Percentiles rank a stretch among this genome's conserved stretches.
Evolutionary conservation across 2,888 invertebrate species (phyloP).

Genomic region (Dasypogon diadema): DNA sequence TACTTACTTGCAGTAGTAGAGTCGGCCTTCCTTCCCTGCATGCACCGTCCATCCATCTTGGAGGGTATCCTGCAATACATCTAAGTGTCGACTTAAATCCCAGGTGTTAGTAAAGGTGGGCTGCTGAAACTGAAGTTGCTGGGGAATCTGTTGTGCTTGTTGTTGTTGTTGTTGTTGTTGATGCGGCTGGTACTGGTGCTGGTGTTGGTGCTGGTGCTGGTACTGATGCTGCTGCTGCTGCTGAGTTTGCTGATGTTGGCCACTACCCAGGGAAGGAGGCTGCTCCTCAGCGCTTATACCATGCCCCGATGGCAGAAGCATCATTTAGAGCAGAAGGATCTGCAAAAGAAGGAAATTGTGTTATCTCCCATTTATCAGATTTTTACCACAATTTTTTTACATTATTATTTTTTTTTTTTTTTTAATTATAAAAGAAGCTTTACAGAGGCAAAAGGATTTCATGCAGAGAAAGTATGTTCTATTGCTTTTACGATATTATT

Average conservation of each 20-base stretch:
- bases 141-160: constrained; percentile 47
- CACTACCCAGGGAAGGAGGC: constrained; percentile 55
- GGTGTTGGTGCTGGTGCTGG: constrained; percentile 8
- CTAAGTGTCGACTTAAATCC: constrained; percentile 68
- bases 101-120: constrained; percentile 60
- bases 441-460: too few relatives aligned
- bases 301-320: constrained; percentile 69
- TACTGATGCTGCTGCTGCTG: constrained; percentile 41
- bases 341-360: neutral
- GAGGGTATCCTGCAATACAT: constrained; percentile 73
- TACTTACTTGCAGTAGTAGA: constrained; percentile 93
- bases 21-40: constrained; percentile 81
- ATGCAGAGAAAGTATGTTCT: too few relatives aligned
- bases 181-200: constrained; percentile 18
- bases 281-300: constrained; percentile 65
- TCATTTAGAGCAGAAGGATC: constrained; percentile 59
- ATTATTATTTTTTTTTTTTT: neutral
- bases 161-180: constrained; percentile 48
- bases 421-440: neutral
- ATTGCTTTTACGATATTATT: too few relatives aligned
- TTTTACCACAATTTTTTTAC: neutral
- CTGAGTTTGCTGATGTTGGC: neutral
- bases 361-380: neutral
- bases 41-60: constrained; percentile 86
- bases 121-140: constrained; percentile 19